These are phyloP conservation scores for Harmothoe impar DNA, from an alignment of 2,888 invertebrate genomes.

Conservation along the genomic window DNA sequence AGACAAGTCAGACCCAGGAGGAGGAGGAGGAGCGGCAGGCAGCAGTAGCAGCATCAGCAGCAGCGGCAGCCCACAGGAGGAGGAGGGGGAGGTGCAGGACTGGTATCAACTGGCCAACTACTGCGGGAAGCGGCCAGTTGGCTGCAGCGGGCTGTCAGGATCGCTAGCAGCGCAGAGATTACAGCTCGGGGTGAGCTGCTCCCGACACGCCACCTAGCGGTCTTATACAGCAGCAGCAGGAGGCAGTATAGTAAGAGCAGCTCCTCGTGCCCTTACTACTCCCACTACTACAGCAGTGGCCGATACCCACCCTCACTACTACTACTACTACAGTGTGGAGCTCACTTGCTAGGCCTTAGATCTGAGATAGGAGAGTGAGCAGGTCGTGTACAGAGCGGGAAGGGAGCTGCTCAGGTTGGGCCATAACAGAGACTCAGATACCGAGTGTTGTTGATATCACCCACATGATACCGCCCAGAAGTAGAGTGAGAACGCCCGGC, in stretches of 20 bases:
- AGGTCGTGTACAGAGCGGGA: too few species aligned
- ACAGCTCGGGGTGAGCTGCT: background rate
- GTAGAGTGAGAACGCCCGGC: too few species aligned
- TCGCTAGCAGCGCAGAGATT: background rate
- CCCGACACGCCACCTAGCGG: background rate
- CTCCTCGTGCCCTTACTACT: background rate
- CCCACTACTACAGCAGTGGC: background rate
- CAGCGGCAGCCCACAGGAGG: background rate
- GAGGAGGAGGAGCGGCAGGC: background rate
- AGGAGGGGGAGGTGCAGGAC: background rate
- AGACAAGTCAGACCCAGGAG: background rate
- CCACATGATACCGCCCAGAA: too few species aligned
- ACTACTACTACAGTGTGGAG: background rate
- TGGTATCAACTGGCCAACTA: background rate
- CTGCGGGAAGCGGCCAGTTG: slow-evolving; percentile 1
- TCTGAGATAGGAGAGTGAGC: too few species aligned
- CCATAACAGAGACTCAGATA: too few species aligned
- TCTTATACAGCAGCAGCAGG: background rate
- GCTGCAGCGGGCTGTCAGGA: slow-evolving; percentile 11
- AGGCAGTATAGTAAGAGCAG: background rate
- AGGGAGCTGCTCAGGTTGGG: too few species aligned
- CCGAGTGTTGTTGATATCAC: too few species aligned
- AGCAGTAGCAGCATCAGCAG: slow-evolving; percentile 31
- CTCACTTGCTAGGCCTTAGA: too few species aligned
- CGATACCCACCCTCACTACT: background rate